These are phyloP conservation scores for Phoebastria nigripes DNA, from an alignment of 2,797 vertebrate genomes.

Conservation along the genomic window DNA sequence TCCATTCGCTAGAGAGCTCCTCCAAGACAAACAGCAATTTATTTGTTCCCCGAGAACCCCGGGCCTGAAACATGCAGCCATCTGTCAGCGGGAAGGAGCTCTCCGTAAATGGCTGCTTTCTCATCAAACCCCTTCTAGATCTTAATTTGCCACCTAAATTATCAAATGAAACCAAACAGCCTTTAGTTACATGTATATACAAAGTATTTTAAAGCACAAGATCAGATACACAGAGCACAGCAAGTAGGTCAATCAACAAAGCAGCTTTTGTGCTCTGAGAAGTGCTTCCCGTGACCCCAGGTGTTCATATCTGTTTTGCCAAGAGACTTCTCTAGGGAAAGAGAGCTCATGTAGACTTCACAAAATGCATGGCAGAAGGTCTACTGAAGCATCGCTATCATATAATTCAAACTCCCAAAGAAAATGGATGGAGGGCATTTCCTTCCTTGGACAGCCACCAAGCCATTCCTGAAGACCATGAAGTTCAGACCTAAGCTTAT, in stretches of 20 bases:
- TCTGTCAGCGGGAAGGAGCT: slow-evolving; percentile 34
- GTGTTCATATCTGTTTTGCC: not conserved
- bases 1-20: not conserved
- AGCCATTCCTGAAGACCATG: not conserved
- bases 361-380: rapidly evolving
- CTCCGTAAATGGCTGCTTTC: not conserved
- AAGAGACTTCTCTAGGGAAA: not conserved
- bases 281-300: rapidly evolving
- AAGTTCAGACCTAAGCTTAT: not conserved
- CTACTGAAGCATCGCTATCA: not conserved
- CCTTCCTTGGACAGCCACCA: not conserved
- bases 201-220: not conserved
- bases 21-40: slow-evolving; percentile 16
- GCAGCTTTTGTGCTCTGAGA: not conserved
- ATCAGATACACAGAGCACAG: not conserved
- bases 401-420: not conserved
- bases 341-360: not conserved
- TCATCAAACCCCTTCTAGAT: not conserved
- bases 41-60: slow-evolving; percentile 14
- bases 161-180: not conserved
- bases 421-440: rapidly evolving
- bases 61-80: slow-evolving; percentile 14
- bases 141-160: not conserved
- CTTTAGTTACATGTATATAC: rapidly evolving
- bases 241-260: not conserved